Conservation (phyloP, 2,888 invertebrate genomes). For the Eugnorisma glareosa region DNA sequence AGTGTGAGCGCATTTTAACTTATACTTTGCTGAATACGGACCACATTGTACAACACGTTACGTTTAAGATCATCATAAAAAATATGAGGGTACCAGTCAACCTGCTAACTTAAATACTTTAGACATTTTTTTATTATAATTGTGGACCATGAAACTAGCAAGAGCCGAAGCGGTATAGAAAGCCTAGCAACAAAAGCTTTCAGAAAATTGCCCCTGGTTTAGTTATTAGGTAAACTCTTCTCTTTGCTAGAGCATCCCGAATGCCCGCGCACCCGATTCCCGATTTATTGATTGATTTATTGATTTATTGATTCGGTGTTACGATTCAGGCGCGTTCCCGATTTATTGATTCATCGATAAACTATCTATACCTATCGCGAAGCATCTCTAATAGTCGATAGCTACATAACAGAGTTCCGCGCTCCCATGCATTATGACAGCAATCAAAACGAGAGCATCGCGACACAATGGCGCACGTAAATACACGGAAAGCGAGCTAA, state of each 20-base stretch:
- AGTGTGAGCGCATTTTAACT: not conserved
- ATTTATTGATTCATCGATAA: slow-evolving; percentile 27
- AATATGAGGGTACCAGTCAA: not conserved
- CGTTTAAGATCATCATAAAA: not conserved
- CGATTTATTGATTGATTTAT: too few relatives aligned
- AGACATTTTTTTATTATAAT: not conserved
- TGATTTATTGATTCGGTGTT: too few relatives aligned
- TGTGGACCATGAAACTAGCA: not conserved
- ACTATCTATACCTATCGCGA: slow-evolving; percentile 12
- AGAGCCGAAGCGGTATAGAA: not conserved
- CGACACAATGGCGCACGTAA: slow-evolving; percentile 63
- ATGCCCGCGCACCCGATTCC: too few relatives aligned
- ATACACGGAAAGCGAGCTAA: slow-evolving; percentile 64
- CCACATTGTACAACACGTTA: not conserved
- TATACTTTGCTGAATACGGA: not conserved
- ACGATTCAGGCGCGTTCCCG: too few relatives aligned
- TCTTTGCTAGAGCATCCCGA: too few relatives aligned
- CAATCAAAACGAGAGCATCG: slow-evolving; percentile 66
- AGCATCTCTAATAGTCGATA: slow-evolving; percentile 58
- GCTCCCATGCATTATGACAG: slow-evolving; percentile 72
- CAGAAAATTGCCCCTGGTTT: too few relatives aligned
- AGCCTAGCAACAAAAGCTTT: not conserved
- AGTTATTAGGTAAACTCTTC: too few relatives aligned
- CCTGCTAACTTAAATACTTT: not conserved
- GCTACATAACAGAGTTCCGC: slow-evolving; percentile 69